A percentile compares a stretch with the other conserved stretches of the same genome.
phyloP scores from a whole-genome alignment of 2,113 vertebrate species.

The Geococcyx californianus region DNA sequence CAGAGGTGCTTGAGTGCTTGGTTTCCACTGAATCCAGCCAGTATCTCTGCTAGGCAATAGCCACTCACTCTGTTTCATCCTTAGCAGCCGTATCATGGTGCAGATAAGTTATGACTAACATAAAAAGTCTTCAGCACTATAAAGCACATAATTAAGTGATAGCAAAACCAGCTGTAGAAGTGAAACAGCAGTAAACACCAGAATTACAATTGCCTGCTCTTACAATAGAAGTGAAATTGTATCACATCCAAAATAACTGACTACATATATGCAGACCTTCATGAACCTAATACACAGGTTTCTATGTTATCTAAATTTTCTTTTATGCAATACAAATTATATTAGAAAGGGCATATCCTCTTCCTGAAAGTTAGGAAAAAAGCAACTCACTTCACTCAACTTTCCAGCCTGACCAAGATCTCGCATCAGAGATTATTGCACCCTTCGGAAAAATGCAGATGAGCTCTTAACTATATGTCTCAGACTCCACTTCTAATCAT shows the following conservation, averaged over 20 bases:
- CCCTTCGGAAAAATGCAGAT: not conserved
- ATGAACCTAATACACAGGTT: accelerated
- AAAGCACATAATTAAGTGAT: not conserved
- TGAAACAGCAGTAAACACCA: not conserved
- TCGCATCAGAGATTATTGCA: not conserved
- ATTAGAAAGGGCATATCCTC: not conserved
- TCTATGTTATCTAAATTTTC: not conserved
- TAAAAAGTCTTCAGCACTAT: not conserved
- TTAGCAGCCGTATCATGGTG: not conserved
- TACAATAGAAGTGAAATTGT: not conserved
- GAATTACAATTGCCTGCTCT: not conserved
- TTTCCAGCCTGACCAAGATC: not conserved
- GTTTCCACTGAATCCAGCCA: not conserved
- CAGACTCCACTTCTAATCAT: not conserved
- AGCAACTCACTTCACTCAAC: not conserved
- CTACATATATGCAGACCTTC: not conserved
- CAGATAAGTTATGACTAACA: not conserved
- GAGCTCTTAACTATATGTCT: not conserved
- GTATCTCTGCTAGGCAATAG: not conserved
- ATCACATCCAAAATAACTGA: not conserved
- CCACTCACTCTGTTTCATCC: not conserved
- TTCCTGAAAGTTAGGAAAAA: not conserved
- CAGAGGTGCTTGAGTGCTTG: accelerated
- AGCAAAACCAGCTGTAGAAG: conserved; percentile 1
- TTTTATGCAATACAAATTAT: not conserved